Conservation (phyloP, 2,888 invertebrate species). For the Phortica okadai region DNA sequence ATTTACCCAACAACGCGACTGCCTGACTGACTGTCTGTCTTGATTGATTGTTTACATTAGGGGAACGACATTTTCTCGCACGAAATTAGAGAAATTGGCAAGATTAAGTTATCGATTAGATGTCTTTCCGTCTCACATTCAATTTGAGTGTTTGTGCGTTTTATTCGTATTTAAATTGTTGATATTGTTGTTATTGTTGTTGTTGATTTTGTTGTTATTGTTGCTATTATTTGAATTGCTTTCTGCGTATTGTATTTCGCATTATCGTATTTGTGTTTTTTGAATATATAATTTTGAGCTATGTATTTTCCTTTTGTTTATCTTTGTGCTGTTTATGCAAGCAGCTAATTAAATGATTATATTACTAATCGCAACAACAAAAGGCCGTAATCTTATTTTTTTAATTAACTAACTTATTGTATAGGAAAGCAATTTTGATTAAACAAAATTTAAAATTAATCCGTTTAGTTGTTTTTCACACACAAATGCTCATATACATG, state of each 20-base stretch:
- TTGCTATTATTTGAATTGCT: constrained; percentile 22
- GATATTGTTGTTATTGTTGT: not conserved
- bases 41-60: constrained; percentile 59
- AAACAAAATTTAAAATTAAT: no score
- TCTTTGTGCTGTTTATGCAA: not conserved
- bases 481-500: no score
- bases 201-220: constrained; percentile 1
- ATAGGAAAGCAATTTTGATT: no score
- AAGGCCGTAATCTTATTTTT: not conserved
- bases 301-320: not conserved
- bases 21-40: constrained; percentile 25
- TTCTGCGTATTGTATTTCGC: not conserved
- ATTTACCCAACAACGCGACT: not conserved
- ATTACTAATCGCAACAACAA: not conserved
- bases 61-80: constrained; percentile 45
- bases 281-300: not conserved
- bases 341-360: not conserved
- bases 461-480: no score
- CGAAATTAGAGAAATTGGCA: constrained; percentile 43
- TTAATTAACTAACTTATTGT: no score
- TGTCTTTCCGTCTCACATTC: constrained; percentile 24
- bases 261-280: not conserved
- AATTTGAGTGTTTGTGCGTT: constrained; percentile 13
- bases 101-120: constrained; percentile 49
- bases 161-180: not conserved